Base-by-base conservation (phyloP, 2,797 vertebrate species). In the Sebastes diploproa region DNA sequence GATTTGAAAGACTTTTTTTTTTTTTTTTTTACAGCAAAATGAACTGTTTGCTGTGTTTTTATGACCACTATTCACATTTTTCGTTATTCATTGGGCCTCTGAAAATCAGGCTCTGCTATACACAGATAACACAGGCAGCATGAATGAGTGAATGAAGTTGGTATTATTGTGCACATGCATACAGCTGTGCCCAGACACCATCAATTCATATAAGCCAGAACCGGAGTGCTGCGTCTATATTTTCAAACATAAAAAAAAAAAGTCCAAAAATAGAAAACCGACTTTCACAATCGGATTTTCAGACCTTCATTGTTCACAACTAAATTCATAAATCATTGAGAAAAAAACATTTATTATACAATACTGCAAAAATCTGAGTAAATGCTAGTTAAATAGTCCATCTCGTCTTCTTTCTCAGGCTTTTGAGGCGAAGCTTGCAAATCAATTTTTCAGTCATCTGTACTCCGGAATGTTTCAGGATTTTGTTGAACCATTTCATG, bases 101-200 rank as follows among this genome's bases (percentile, higher is more conserved):
- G 56, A 56, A 58, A 75, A 25, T 20, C 42, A 58, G 46, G 32
- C 69, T 78, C 68, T 89, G 78, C 77, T 11, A 14, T 20, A 59
- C 70, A 72, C 71, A 78, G 86, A 88, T 86, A 88, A 69, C 79
- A 76, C 18, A 30, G 50, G 34, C 29, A 56, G 64, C 52, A 46
- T 22, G 78, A 71, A 71, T 42, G 42, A 69, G 30, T 62, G 56
- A 84, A 64, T 60, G 14, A 50, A 3, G 22, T 46, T 70, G 64
- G 71, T 54, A 69, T 80, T 61, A 72, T 16, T 52, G 25, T 54
- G 27, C 73, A 38, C 42, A 30, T 58, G 25, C 30, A 67, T 58
- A 72, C 61, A 76, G 11, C 78, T 56, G 64, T 61, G 58, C 50
- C 8, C 14, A 42, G 52, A 61, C 73, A 20, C 5, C 46, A 70